These are phyloP conservation scores for Noctua janthina DNA, from an alignment of 2,888 invertebrate species.

Conservation along the genomic window DNA sequence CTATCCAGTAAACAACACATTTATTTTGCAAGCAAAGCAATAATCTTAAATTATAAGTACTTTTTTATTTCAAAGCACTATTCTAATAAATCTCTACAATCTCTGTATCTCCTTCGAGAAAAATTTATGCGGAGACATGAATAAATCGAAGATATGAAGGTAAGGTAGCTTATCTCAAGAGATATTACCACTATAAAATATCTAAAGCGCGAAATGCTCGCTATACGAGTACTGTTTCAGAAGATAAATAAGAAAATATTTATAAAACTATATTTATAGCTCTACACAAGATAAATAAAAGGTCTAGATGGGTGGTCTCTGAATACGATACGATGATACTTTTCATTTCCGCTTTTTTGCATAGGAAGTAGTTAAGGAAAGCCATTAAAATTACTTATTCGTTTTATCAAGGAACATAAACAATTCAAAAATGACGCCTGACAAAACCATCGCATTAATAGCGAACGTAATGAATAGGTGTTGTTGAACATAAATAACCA, in stretches of 20 bases:
- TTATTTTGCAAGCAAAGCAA: constrained; percentile 18
- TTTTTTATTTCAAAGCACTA: constrained; percentile 39
- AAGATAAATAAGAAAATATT: constrained; percentile 72
- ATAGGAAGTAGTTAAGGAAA: constrained; percentile 47
- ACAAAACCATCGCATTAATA: constrained; percentile 25
- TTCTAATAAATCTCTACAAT: constrained; percentile 56
- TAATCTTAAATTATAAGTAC: constrained; percentile 18
- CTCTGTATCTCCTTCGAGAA: constrained; percentile 73
- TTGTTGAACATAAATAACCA: constrained; percentile 24
- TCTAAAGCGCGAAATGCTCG: constrained; percentile 75
- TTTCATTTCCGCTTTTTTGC: constrained; percentile 52
- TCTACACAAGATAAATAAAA: constrained; percentile 51
- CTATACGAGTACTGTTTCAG: constrained; percentile 66
- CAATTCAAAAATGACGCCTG: constrained; percentile 15
- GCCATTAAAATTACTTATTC: constrained; percentile 47
- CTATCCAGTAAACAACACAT: not conserved
- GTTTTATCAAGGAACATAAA: constrained; percentile 38
- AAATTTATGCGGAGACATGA: constrained; percentile 87
- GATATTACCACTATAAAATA: constrained; percentile 86
- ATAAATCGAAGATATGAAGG: constrained; percentile 87
- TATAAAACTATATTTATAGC: constrained; percentile 67
- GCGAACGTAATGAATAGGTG: constrained; percentile 19
- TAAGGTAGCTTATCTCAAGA: constrained; percentile 84
- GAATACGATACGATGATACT: constrained; percentile 37
- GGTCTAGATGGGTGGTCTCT: constrained; percentile 52